Percentiles rank a stretch among this genome's conserved stretches.
phyloP scores from a whole-genome alignment of 1,140 invertebrate species.

The Centruroides vittatus region DNA sequence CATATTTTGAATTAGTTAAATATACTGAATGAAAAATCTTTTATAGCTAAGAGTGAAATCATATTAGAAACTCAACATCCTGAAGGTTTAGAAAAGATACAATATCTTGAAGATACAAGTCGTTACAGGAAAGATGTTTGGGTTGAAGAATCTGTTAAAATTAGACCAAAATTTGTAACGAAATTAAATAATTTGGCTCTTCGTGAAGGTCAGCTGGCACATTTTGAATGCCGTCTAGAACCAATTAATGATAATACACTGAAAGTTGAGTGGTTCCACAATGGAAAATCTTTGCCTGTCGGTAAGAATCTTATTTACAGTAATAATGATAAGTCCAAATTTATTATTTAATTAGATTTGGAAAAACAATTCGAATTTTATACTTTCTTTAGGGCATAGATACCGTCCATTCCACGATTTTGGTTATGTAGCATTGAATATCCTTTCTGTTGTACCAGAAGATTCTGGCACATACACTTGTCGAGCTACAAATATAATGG shows the following conservation, averaged over 20 bases:
- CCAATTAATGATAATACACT: constrained; percentile 89
- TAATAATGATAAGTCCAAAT: too few relatives aligned
- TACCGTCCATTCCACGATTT: constrained; percentile 92
- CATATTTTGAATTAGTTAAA: background rate
- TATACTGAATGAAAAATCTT: background rate
- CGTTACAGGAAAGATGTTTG: constrained; percentile 66
- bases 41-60: constrained; percentile 62
- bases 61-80: constrained; percentile 71
- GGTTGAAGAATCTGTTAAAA: constrained; percentile 64
- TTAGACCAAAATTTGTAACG: constrained; percentile 67
- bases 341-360: too few relatives aligned
- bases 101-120: constrained; percentile 74
- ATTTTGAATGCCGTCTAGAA: constrained; percentile 95
- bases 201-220: constrained; percentile 78
- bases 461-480: constrained; percentile 88
- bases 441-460: constrained; percentile 79
- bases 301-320: constrained; percentile 32
- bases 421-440: constrained; percentile 83
- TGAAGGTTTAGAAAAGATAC: constrained; percentile 73
- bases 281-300: constrained; percentile 71
- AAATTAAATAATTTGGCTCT: constrained; percentile 68
- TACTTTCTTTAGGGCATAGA: constrained; percentile 43
- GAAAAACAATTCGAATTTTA: background rate
- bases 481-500: constrained; percentile 68
- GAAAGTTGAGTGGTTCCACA: constrained; percentile 88